A percentile compares a stretch with the other conserved stretches of the same genome.
phyloP scores from a whole-genome alignment of 92 coral and sea anemone species.

The Actinostola sp. region DNA sequence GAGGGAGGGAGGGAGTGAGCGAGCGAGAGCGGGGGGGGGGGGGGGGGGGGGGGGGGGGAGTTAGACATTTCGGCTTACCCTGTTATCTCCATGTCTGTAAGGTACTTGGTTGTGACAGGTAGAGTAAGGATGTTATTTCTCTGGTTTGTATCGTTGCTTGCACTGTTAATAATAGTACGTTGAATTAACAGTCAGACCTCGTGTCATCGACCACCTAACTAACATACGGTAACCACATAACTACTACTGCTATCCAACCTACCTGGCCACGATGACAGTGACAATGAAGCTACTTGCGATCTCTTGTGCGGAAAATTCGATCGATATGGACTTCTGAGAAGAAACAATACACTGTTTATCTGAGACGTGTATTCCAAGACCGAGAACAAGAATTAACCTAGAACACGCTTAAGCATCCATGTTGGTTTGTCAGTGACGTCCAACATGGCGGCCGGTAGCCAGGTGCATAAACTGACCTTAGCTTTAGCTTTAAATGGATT shows the following conservation, averaged over 20 bases:
- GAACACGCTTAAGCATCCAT: too few species aligned
- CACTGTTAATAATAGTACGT: constrained; percentile 18
- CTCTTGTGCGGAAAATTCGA: constrained; percentile 54
- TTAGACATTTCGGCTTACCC: constrained; percentile 82
- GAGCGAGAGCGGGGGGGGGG: too few species aligned
- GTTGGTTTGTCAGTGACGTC: too few species aligned
- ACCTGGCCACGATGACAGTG: constrained; percentile 66
- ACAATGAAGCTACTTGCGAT: constrained; percentile 52
- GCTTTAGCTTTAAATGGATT: constrained; percentile 70
- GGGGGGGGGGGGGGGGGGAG: too few species aligned
- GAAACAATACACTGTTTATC: background rate
- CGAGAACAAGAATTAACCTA: too few species aligned
- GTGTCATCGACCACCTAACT: background rate
- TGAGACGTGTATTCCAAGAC: too few species aligned
- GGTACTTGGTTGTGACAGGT: constrained; percentile 58
- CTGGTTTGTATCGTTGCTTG: constrained; percentile 51
- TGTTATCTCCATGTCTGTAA: constrained; percentile 62
- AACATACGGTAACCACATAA: background rate
- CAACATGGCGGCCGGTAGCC: too few species aligned
- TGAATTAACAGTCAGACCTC: background rate
- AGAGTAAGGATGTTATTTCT: constrained; percentile 49
- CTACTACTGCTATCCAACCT: background rate
- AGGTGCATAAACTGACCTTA: too few species aligned
- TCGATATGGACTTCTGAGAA: constrained; percentile 50
- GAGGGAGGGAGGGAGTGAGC: too few species aligned